Percentiles rank a stretch among this genome's conserved stretches.
Evolutionary conservation across 1,140 invertebrate species (phyloP).

Genomic region (Megalonaias nervosa): DNA sequence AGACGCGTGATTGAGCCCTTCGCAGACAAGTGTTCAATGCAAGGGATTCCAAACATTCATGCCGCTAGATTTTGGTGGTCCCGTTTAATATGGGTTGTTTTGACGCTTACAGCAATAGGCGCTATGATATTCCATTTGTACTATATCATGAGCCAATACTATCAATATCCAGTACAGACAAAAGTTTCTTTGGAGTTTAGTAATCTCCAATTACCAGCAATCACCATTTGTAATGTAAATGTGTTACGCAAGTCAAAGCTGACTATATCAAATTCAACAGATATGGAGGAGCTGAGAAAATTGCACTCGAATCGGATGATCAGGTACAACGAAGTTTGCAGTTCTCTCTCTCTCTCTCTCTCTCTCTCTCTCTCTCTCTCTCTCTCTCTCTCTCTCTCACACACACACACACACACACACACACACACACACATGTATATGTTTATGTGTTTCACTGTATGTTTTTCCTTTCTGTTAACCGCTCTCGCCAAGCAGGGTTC

Average conservation of each 20-base stretch:
- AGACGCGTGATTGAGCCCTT: conserved; percentile 12
- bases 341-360: no score
- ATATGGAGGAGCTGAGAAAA: no score
- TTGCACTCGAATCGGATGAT: no score
- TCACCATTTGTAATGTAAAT: conserved; percentile 59
- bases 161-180: conserved; percentile 31
- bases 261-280: no score
- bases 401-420: no score
- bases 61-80: conserved; percentile 14
- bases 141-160: conserved; percentile 30
- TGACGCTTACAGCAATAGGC: conserved; percentile 18
- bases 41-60: conserved; percentile 36
- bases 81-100: conserved; percentile 28
- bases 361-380: no score
- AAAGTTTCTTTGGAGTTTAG: conserved; percentile 11
- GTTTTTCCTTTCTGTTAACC: no score
- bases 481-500: no score
- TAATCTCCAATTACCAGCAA: conserved; percentile 48
- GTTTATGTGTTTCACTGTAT: no score
- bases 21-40: conserved; percentile 44
- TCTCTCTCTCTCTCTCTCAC: no score
- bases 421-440: no score
- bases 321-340: no score
- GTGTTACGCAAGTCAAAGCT: conserved; percentile 32
- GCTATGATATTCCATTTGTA: conserved; percentile 40